Evolutionary conservation across 2,113 vertebrate species (phyloP).

Genomic region (Myotis davidii): DNA sequence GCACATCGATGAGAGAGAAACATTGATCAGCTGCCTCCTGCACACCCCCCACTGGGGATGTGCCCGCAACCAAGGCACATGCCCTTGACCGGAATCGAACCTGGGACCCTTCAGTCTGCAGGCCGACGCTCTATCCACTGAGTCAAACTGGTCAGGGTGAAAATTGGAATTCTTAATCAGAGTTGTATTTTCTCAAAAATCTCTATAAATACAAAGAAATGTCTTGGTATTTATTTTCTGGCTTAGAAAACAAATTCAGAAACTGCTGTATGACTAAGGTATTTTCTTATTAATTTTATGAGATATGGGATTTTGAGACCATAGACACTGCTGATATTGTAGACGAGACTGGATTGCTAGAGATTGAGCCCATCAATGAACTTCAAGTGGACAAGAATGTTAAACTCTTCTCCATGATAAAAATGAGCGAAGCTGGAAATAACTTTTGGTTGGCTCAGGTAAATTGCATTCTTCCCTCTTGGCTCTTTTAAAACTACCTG

Average conservation of each 20-base stretch:
- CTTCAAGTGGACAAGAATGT: conserved; percentile 90
- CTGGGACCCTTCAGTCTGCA: no score
- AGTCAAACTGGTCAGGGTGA: no score
- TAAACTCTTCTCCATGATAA: conserved; percentile 90
- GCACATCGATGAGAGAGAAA: no score
- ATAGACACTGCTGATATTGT: conserved; percentile 88
- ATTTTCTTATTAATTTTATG: conserved; percentile 50
- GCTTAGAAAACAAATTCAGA: conserved; percentile 25
- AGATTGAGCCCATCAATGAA: conserved; percentile 94
- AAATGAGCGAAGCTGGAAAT: conserved; percentile 84
- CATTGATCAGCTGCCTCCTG: no score
- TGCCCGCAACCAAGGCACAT: no score
- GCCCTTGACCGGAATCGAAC: no score
- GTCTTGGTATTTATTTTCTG: neutral
- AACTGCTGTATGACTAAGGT: neutral
- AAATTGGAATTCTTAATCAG: conserved; percentile 31
- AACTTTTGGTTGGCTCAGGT: conserved; percentile 96
- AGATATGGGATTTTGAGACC: conserved; percentile 95
- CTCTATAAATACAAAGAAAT: neutral
- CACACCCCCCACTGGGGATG: no score
- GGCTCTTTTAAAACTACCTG: neutral
- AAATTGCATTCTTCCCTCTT: conserved; percentile 42
- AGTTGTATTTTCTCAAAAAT: neutral
- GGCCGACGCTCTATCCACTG: no score
- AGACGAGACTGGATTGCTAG: conserved; percentile 86